Evolutionary conservation across 2,888 invertebrate species (phyloP), one percentile per base, ranked within the genome.

Genomic region (Idaea dimidiata): DNA sequence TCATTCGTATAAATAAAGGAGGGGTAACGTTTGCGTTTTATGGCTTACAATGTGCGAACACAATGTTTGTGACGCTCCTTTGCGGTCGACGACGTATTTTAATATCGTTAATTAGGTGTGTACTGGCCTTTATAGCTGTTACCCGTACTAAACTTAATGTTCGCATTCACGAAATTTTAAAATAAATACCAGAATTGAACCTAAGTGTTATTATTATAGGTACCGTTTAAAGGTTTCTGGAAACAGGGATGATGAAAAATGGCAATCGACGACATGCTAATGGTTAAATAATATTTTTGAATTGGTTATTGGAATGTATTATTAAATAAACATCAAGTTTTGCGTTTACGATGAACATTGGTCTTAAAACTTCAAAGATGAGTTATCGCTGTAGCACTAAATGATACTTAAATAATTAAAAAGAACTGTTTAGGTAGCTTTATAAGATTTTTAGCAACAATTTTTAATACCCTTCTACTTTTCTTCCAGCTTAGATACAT

Each of bases 31-130:
- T 92, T 92, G 91, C 91, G 90, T 91, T 92, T 92, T 91, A 92
- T 91, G 82, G 91, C 87, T 84, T 82, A 87, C 87, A 86, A 86
- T 80, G 90, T 89, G 89, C 89, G 89, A 89, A 90, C 86, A 88
- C 87, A 87, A 83, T 84, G 88, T 83, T 84, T 80, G 83, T 79
- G 88, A 84, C 80, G 88, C 82, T 83, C 82, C 84, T 89, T 84
- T 89, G 91, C 84, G 91, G 91, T 80, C 72, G 79, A 71, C 79
- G 81, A 86, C 85, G 89, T 89, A 88, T 90, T 92, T 91, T 90
- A 90, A 91, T 90, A 91, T 89, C 90, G 90, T 91, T 91, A 92
- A 92, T 92, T 92, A 91, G 90, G 90, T 90, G 90, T 85, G 70
- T 85, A 83, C 85, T 79, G 79, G 82, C 83, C 78, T 82, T 83